Base-by-base conservation (phyloP, 2,888 invertebrate species). In the Platycheirus rosarum region DNA sequence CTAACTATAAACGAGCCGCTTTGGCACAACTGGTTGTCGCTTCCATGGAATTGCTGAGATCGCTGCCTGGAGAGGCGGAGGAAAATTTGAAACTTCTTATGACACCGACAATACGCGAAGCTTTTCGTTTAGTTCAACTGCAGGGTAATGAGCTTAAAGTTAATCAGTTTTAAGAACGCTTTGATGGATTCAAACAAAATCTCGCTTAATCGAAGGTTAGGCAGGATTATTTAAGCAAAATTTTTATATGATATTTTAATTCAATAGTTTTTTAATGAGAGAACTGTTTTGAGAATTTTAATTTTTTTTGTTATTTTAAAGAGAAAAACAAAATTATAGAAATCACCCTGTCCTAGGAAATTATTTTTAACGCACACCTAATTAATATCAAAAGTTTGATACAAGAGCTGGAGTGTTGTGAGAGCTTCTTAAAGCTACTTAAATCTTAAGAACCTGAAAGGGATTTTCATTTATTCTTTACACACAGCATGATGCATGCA, bases 11-110 rank as follows among this genome's bases (percentile, higher is more conserved):
- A 88, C 93, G 95, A 79, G 93, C 94, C 69, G 95, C 97, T 16
- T 94, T 97, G 91, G 95, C 96, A 26, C 97, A 97, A 89, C 94
- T 97, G 86, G 92, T 98, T 86, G 95, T 95, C 88, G 95, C 96
- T 18, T 95, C 96, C 84, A 93, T 98, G 88, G 97, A 97, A 88
- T 92, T 97, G 85, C 92, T 94, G 9, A 90, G 94, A 20, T 93
- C 93, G 5, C 92, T 95, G 86, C 92, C 94, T 44, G 90, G 91
- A 49, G 93, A 93, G 78, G 91, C 93, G 51, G 93, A 93, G 87
- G 92, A 92, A 85, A 91, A 90, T 85, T 84, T 91, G 0, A 88
- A 89, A 76, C 85, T 91, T 6, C 78, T 91, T 46, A 90, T 91
- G 89, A 91, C 90, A 55, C 90, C 91, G 44, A 91, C 90, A 71